Evolutionary conservation across 2,888 invertebrate species (phyloP), one percentile per base, ranked within the genome.

Genomic region (Melanchra persicariae): DNA sequence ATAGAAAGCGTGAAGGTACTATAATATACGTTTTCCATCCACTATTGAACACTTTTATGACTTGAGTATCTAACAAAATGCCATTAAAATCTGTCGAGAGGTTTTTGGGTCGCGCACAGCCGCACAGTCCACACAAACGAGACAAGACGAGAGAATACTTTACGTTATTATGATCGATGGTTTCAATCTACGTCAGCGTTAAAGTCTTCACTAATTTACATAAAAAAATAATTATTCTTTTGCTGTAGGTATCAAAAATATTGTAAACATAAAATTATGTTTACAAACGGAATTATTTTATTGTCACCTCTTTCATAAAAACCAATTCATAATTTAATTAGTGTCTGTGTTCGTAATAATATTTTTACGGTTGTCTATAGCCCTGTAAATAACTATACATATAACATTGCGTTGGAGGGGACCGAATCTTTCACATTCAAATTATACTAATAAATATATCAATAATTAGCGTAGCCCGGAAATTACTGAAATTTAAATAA

Each of bases 361-460:
- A 6, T 30, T 30, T 34, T 62, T 58, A 63, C 47, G 15, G 58
- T 68, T 24, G 67, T 73, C 76, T 74, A 74, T 71, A 37, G 61
- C 26, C n/a, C 60, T 24, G 73, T 75, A 75, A 71, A 82, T 74
- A 62, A 70, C 47, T 66, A 68, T 57, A 57, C 34, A n/a, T n/a
- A n/a, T 49, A 54, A 63, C 63, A 70, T 73, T 24, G 51, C 72
- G 79, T 79, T 57, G 76, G 81, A 79, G 73, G 73, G 79, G 63
- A 30, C 51, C 62, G 62, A 67, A 72, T 74, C 55, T 73, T 70
- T 81, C 55, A 57, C n/a, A 70, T 74, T 61, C 52, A 55, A 63
- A 70, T 58, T 66, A 59, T 61, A 57, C 52, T 80, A 74, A 68
- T 84, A 75, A 78, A 72, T 7, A 74, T 60, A 57, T 69, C 24